These are phyloP conservation scores for Setophaga kirtlandii DNA, from an alignment of 2,113 vertebrate genomes.

Conservation along the genomic window DNA sequence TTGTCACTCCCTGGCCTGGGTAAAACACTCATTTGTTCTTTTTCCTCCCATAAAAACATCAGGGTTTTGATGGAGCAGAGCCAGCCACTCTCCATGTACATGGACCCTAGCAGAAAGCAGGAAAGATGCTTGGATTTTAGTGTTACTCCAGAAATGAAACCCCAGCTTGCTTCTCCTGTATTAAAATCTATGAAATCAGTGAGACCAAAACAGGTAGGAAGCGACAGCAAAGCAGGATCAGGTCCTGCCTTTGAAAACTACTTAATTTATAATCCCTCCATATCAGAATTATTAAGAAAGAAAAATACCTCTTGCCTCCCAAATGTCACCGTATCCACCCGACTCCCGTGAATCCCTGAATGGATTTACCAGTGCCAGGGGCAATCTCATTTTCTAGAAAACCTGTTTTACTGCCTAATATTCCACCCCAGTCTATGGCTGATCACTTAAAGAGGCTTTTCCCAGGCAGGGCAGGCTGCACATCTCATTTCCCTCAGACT, in stretches of 20 bases:
- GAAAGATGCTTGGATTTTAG: neutral
- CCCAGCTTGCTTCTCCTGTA: neutral
- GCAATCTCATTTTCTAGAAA: constrained; percentile 71
- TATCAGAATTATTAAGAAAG: constrained; percentile 17
- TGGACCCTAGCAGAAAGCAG: neutral
- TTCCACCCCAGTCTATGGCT: constrained; percentile 49
- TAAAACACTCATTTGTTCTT: neutral
- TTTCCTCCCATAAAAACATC: neutral
- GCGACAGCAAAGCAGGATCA: neutral
- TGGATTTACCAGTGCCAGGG: constrained; percentile 41
- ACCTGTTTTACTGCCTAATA: constrained; percentile 60
- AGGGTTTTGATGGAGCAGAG: neutral
- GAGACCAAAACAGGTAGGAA: neutral
- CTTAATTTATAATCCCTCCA: neutral
- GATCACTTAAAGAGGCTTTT: constrained; percentile 49
- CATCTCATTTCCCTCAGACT: constrained; percentile 66
- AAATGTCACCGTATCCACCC: constrained; percentile 5
- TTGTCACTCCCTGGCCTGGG: fast-evolving
- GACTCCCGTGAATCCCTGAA: neutral
- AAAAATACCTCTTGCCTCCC: neutral
- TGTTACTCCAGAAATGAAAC: neutral
- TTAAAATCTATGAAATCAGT: neutral
- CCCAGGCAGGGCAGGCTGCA: constrained; percentile 35
- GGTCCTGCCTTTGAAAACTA: neutral
- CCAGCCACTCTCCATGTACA: neutral